These are phyloP conservation scores for Rhyacophila brunnea DNA, from an alignment of 1,140 invertebrate genomes.

Conservation along the genomic window DNA sequence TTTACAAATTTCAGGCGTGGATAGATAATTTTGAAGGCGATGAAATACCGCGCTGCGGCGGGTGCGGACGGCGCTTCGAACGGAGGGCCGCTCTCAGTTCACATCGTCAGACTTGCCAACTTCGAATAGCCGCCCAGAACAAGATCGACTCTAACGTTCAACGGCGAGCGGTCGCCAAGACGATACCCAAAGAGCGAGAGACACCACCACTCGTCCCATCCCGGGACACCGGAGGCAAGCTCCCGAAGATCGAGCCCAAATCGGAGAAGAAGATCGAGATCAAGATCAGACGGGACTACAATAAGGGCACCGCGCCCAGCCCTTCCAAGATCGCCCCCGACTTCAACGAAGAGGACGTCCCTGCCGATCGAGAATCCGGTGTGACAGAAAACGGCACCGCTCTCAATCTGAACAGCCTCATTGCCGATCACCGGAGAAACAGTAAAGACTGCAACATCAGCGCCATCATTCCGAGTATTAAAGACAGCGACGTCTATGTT, in stretches of 20 bases:
- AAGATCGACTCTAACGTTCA: slow-evolving; percentile 22
- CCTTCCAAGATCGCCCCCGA: slow-evolving; percentile 17
- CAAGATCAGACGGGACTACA: slow-evolving; percentile 33
- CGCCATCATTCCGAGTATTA: too few relatives aligned
- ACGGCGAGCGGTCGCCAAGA: slow-evolving; percentile 1
- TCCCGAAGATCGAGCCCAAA: slow-evolving; percentile 24
- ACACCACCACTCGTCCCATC: background rate
- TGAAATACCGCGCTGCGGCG: slow-evolving; percentile 61
- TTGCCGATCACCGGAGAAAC: too few relatives aligned
- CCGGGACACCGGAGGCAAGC: slow-evolving; percentile 7
- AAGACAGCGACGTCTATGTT: too few relatives aligned
- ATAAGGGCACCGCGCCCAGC: slow-evolving; percentile 19
- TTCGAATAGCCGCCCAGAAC: slow-evolving; percentile 36
- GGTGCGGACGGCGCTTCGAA: slow-evolving; percentile 67
- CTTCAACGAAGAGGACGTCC: background rate
- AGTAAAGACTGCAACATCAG: too few relatives aligned
- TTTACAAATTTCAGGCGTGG: slow-evolving; percentile 51
- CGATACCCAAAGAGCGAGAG: slow-evolving; percentile 7
- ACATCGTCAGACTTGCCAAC: slow-evolving; percentile 60
- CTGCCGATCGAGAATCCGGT: background rate
- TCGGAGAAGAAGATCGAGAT: slow-evolving; percentile 34
- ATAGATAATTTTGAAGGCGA: slow-evolving; percentile 60
- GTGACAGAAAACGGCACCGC: too few relatives aligned
- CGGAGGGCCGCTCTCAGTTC: slow-evolving; percentile 63
- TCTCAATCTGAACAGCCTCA: too few relatives aligned